Evolutionary conservation across 2,888 invertebrate species (phyloP).

Genomic region (Pollenia labialis): DNA sequence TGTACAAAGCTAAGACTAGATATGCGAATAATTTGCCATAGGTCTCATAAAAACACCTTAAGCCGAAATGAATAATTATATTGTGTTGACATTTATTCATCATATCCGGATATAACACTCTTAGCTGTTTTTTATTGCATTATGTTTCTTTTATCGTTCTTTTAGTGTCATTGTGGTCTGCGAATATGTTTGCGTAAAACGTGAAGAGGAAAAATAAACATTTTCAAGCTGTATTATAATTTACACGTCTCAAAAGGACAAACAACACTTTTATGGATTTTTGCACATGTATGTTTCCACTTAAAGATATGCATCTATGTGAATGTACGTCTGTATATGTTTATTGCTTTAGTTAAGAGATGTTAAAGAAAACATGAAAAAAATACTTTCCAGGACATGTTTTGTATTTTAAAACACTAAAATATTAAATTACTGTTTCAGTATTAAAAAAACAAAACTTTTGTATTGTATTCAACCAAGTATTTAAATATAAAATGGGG

Average conservation of each 20-base stretch:
- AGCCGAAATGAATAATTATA: too few relatives aligned
- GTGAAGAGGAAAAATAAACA: neutral
- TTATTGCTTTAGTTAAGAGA: constrained; percentile 1
- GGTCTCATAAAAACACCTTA: too few relatives aligned
- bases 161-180: constrained; percentile 12
- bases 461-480: too few relatives aligned
- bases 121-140: neutral
- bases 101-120: too few relatives aligned
- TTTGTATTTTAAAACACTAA: too few relatives aligned
- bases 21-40: too few relatives aligned
- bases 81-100: too few relatives aligned
- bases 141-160: neutral
- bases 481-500: too few relatives aligned
- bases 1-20: too few relatives aligned
- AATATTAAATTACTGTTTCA: too few relatives aligned
- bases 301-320: neutral
- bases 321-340: neutral
- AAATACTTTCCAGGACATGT: neutral
- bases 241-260: constrained; percentile 41
- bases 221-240: neutral
- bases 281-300: constrained; percentile 8
- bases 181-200: neutral
- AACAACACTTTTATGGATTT: constrained; percentile 29
- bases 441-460: too few relatives aligned
- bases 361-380: neutral